Evolutionary conservation across 2,113 vertebrate genomes (phyloP), one percentile per base, ranked within the genome.

Genomic region (Vanacampus margaritifer): DNA sequence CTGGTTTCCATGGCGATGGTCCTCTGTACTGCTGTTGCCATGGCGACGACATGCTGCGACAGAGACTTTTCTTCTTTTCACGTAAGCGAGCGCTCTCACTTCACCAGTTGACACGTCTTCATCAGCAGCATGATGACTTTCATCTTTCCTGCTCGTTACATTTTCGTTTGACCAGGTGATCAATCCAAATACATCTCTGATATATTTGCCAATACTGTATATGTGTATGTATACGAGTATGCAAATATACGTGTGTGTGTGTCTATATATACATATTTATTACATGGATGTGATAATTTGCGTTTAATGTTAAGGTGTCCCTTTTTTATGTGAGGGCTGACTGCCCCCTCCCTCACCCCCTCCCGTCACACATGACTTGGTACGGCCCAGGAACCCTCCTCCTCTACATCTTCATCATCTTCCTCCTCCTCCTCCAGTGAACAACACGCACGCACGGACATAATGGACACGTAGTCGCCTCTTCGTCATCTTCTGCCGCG

Each of bases 1-100:
- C 57, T 73, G 72, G 91, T 85, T 85, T 86, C 89, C 89, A 78
- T 90, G 84, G 90, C 80, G 85, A 93, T 92, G 13, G 28, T 19
- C 21, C n/a, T 72, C 81, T 75, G 72, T 19, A 17, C 45, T 77
- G 84, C 23, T 64, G 86, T 91, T 81, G 69, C 91, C 93, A 91
- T 93, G 82, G 93, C 80, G 87, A 95, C 10, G n/a, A 7, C 89
- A 3, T 35, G 72, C 70, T 82, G 78, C 84, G 67, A 72, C 78
- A 83, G 78, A 80, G 56, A 36, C 74, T 54, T 62, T 26, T 1
- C 48, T 21, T 80, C 71, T 75, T 82, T 74, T 80, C 70, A 71
- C 54, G 73, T 69, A 73, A 72, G 39, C 39, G 41, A 63, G 1
- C 13, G 26, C 3, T 21, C 1, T 50, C 28, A 4, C 12, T 3